A percentile compares a stretch with the other conserved stretches of the same genome.
phyloP scores from a whole-genome alignment of 2,888 invertebrate genomes.

The Loripinus fragilis region DNA sequence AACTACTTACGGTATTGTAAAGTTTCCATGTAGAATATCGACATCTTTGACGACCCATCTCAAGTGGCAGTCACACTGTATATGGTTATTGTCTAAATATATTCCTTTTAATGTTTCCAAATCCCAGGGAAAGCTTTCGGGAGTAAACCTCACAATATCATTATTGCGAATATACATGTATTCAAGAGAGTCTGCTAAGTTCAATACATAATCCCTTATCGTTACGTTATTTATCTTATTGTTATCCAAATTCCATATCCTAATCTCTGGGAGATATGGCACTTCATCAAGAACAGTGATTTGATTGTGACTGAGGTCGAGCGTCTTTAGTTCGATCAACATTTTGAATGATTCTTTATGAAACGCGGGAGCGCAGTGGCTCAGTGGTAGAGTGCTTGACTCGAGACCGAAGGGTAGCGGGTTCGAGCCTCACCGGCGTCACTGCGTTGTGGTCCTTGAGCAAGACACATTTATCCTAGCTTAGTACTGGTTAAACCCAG shows the following conservation, averaged over 20 bases:
- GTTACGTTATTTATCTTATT: constrained; percentile 41
- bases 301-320: constrained; percentile 55
- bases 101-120: constrained; percentile 37
- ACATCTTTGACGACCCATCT: constrained; percentile 37
- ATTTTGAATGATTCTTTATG: constrained; percentile 42
- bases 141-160: constrained; percentile 41
- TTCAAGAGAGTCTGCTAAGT: constrained; percentile 34
- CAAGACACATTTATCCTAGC: too few species aligned
- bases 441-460: too few species aligned
- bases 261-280: constrained; percentile 48
- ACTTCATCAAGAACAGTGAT: constrained; percentile 40
- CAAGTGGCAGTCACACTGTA: constrained; percentile 55
- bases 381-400: too few species aligned
- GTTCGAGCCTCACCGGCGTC: too few species aligned
- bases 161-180: constrained; percentile 49
- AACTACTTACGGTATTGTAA: constrained; percentile 34
- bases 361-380: too few species aligned
- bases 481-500: too few species aligned
- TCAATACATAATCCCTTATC: constrained; percentile 26
- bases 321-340: constrained; percentile 29
- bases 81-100: constrained; percentile 37
- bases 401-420: too few species aligned
- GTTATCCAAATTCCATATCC: constrained; percentile 44
- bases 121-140: constrained; percentile 44
- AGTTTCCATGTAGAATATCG: neutral